These are phyloP conservation scores for Nilaparvata lugens DNA, from an alignment of 1,140 invertebrate species.

Conservation along the genomic window DNA sequence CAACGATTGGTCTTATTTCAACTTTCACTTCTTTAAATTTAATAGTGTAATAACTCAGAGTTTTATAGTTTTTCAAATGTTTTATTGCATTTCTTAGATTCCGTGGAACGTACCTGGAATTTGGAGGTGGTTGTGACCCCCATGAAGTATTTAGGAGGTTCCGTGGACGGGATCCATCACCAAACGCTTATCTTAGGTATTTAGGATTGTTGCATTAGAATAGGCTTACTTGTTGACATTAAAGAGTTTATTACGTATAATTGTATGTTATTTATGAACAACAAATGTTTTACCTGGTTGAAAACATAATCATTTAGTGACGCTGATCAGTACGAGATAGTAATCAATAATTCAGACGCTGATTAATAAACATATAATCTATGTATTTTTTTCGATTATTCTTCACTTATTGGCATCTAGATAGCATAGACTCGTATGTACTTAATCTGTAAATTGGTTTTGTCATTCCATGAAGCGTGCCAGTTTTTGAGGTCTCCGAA, in stretches of 20 bases:
- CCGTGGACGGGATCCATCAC: conserved; percentile 80
- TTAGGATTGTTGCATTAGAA: background rate
- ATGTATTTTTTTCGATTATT: no score
- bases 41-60: background rate
- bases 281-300: no score
- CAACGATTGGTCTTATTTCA: no score
- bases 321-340: no score
- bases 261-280: no score
- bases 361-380: no score
- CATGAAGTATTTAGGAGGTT: conserved; percentile 82
- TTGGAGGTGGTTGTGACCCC: conserved; percentile 67
- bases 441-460: background rate
- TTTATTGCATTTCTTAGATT: conserved; percentile 44
- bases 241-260: no score
- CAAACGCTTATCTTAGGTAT: conserved; percentile 57
- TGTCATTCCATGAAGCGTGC: background rate
- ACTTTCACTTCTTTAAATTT: background rate
- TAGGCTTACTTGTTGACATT: no score
- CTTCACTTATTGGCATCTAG: no score
- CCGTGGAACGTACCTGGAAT: conserved; percentile 73
- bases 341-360: no score
- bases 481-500: background rate
- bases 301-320: no score
- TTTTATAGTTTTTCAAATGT: background rate
- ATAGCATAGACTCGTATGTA: background rate